Base-by-base conservation (phyloP, 2,113 vertebrate species). In the Callopanchax toddi region DNA sequence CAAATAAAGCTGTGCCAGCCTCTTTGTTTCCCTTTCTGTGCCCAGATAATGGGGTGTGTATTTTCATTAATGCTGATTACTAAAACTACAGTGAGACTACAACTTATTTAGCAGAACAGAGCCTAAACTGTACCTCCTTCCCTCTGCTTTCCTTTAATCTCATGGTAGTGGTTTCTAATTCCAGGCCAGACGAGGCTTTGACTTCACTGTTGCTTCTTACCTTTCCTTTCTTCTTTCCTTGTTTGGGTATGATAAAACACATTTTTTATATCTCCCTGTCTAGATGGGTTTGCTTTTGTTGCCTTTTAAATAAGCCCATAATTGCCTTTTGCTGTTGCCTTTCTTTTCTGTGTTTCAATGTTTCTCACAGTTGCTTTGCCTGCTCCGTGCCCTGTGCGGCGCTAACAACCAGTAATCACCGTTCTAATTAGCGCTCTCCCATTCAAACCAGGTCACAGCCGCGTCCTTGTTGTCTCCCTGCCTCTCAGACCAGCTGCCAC, bases 361-460 rank as follows among this genome's bases (percentile, higher is more conserved):
- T 20, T 60, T 40, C 21, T 18, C 13, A 18, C 6, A 13, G 21
- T 40, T 39, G 21, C 34, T 54, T 9, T 39, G 11, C 43, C 55
- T 11, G 42, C 22, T 53, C 63, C 62, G 68, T 76, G 51, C 61
- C 70, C 40, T 15, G 54, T 49, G 68, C 25, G 39, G 66, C 37
- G 29, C 62, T 64, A 70, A 65, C 74, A 75, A 71, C 81, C 81
- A 67, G 72, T 81, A 79, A 87, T 83, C 72, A 83, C 61, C 34
- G 16, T 51, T 71, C 61, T 74, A 83, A 82, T 85, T 79, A 75
- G 54, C 52, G 34, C 59, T 64, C 71, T 84, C 62, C 67, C 67
- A 71, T 85, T 88, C 42, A 82, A 83, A 78, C 65, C 74, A 76
- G 83, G 83, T 83, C 73, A 80, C 65, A 77, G 66, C 56, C 25